Evolutionary conservation across 2,888 invertebrate species (phyloP), one percentile per base, ranked within the genome.

Genomic region (Ethmia dodecea): DNA sequence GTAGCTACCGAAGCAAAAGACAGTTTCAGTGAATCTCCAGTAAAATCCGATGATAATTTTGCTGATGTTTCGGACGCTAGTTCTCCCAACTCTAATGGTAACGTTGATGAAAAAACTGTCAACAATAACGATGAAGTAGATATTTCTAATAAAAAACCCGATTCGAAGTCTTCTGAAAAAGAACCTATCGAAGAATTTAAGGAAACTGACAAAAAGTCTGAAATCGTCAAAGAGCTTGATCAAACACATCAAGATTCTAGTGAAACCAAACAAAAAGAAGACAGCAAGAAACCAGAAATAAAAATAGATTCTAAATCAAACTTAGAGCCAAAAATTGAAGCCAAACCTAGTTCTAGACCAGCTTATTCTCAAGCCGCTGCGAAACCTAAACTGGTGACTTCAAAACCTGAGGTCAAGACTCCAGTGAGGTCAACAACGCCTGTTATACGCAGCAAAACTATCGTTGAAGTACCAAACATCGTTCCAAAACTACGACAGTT

Each of bases 361-460:
- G 86, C 87, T 13, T 87, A 87, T 50, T 87, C 86, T 0, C 86
- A 86, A 64, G 86, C 86, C 13, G 87, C 87, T 18, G 86, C 87
- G 15, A 87, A 87, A 55, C 86, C 86, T 3, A 87, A 86, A 51
- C 50, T 65, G 25, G 54, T 61, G 1, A 60, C 48, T 3, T 24
- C 55, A 10, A 86, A 78, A 69, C 46, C 57, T 3, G 80, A 83
- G 55, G 51, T 66, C 0, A 86, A 83, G 56, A 60, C 65, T 15
- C 69, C 65, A 5, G 49, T 62, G 1, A 66, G 59, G 39, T 38
- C 54, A 15, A 50, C 60, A 15, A 54, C 63, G 13, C 41, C 63
- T 14, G 52, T 86, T 33, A 54, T 66, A 20, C 58, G 86, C 50
- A 87, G 84, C 43, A 86, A 84, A 45, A 86, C 86, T 26, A 80